Conservation (phyloP, 2,797 vertebrate species). For the Pangasius macronema region DNA sequence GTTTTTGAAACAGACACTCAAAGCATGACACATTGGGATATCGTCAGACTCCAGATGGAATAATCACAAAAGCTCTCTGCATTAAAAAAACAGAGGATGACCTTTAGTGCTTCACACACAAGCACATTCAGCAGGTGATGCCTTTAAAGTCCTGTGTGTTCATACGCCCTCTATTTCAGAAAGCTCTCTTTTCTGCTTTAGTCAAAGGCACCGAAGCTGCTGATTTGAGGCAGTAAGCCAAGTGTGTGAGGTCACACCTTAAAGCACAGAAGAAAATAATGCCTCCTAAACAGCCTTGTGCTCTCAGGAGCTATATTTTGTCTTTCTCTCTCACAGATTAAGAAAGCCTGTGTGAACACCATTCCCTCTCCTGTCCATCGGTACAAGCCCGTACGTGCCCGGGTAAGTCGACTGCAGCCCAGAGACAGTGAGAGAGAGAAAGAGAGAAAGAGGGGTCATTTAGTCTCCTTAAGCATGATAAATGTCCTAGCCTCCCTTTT, state of each 20-base stretch:
- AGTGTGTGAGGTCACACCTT: not conserved
- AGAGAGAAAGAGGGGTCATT: slow-evolving; percentile 26
- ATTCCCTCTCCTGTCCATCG: slow-evolving; percentile 45
- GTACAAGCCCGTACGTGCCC: slow-evolving; percentile 54
- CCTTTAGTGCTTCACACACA: not conserved
- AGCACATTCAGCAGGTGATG: slow-evolving; percentile 18
- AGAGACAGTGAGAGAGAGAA: slow-evolving; percentile 3
- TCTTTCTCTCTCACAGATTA: not conserved
- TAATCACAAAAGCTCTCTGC: not conserved
- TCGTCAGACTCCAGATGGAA: not conserved
- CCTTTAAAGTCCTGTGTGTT: slow-evolving; percentile 18
- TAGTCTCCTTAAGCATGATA: slow-evolving; percentile 41
- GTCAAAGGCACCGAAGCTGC: not conserved
- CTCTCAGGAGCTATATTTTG: slow-evolving; percentile 2
- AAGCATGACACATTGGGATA: not conserved
- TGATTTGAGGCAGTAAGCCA: slow-evolving; percentile 17
- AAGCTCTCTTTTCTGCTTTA: slow-evolving; percentile 2
- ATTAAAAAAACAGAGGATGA: slow-evolving; percentile 32
- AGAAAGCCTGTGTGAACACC: slow-evolving; percentile 42
- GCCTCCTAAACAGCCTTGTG: not conserved
- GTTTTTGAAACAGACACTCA: not conserved
- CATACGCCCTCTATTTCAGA: slow-evolving; percentile 5
- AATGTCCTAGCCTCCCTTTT: slow-evolving; percentile 39
- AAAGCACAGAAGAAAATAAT: not conserved
- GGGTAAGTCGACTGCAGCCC: slow-evolving; percentile 38